Percentiles rank a stretch among this genome's conserved stretches.
These are phyloP conservation scores for Spisula subtruncata DNA, from an alignment of 2,888 invertebrate species.

Conservation along the genomic window DNA sequence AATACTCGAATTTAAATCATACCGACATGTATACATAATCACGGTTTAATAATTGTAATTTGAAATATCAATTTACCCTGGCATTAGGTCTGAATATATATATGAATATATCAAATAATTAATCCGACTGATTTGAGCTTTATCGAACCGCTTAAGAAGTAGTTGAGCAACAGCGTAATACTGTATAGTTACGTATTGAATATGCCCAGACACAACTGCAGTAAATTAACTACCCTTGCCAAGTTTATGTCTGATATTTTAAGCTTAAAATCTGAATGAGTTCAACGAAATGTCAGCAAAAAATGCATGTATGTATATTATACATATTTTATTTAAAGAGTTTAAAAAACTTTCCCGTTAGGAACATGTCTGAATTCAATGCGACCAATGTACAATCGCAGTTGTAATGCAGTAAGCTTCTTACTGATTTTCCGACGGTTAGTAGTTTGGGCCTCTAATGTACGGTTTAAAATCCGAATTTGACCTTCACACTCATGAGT, in stretches of 20 bases:
- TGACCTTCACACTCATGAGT: no score
- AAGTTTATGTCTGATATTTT: conserved; percentile 23
- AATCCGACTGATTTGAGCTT: background rate
- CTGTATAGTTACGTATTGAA: background rate
- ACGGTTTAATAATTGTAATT: background rate
- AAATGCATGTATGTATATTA: background rate
- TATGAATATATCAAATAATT: background rate
- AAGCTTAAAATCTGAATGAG: conserved; percentile 1
- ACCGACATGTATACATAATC: background rate
- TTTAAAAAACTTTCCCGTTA: background rate
- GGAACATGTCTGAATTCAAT: background rate
- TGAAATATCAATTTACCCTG: background rate
- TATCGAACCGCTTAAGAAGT: conserved; percentile 17
- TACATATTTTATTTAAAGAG: background rate
- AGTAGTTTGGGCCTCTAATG: no score
- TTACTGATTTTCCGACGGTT: no score
- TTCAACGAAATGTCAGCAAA: conserved; percentile 12
- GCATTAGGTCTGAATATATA: conserved; percentile 6
- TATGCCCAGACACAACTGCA: background rate
- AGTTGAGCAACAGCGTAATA: background rate
- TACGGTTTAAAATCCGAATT: no score
- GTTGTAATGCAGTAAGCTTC: no score
- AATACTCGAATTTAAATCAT: background rate
- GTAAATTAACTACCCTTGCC: conserved; percentile 1
- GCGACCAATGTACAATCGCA: background rate